phyloP scores from a whole-genome alignment of 2,888 invertebrate genomes.

The Serripes groenlandicus region DNA sequence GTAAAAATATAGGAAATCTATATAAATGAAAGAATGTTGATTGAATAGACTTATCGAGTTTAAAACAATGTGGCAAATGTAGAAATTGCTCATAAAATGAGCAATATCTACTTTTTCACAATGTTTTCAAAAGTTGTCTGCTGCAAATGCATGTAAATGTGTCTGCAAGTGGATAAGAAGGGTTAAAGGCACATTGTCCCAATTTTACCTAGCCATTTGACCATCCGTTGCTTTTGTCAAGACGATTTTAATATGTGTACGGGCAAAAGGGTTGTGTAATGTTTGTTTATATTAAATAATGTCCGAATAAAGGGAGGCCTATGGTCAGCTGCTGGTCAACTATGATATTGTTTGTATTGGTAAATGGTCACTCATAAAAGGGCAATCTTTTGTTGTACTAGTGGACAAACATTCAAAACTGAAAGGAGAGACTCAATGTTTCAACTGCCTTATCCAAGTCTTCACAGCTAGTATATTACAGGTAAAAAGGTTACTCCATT shows the following conservation, averaged over 20 bases:
- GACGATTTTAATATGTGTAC: too few relatives aligned
- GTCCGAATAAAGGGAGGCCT: neutral
- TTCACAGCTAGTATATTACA: too few relatives aligned
- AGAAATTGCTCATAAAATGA: neutral
- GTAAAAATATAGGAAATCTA: too few relatives aligned
- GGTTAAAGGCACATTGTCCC: too few relatives aligned
- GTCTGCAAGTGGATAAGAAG: neutral
- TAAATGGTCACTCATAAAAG: constrained; percentile 10
- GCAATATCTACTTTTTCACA: neutral
- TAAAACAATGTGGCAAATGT: neutral
- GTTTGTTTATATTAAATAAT: constrained; percentile 13
- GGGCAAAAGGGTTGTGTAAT: neutral
- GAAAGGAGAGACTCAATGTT: too few relatives aligned
- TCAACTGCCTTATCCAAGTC: too few relatives aligned
- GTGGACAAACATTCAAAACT: too few relatives aligned
- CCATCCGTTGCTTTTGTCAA: too few relatives aligned
- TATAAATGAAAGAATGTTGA: too few relatives aligned
- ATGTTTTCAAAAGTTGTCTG: neutral
- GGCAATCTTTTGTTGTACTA: constrained; percentile 36
- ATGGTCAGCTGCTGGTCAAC: constrained; percentile 25
- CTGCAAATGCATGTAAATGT: neutral
- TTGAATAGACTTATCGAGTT: too few relatives aligned
- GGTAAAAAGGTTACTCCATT: too few relatives aligned
- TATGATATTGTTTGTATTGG: constrained; percentile 21
- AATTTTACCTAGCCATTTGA: too few relatives aligned